phyloP scores from a whole-genome alignment of 92 coral and sea anemone genomes.

The Paragorgia papillata region DNA sequence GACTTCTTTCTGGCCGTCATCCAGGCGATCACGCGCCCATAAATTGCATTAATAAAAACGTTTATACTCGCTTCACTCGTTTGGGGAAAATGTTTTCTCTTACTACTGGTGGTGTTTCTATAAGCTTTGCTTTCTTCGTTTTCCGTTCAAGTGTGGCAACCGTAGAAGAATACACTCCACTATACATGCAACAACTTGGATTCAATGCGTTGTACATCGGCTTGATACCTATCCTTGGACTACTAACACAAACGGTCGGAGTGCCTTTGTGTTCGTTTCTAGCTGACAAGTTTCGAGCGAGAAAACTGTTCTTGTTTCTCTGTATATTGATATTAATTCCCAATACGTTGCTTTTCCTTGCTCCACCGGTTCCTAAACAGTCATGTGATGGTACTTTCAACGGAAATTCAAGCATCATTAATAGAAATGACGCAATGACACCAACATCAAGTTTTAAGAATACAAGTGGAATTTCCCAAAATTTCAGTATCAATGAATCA shows the following conservation, averaged over 20 bases:
- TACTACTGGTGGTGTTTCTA: slow-evolving; percentile 3
- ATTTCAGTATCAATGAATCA: too few species aligned
- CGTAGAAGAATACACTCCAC: not conserved
- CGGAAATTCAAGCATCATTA: too few species aligned
- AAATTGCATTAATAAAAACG: too few species aligned
- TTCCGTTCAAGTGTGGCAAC: slow-evolving; percentile 21
- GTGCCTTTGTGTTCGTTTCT: not conserved
- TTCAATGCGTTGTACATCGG: slow-evolving; percentile 1
- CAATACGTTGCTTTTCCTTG: slow-evolving; percentile 1
- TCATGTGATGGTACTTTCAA: not conserved
- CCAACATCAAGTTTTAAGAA: too few species aligned
- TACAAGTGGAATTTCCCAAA: too few species aligned
- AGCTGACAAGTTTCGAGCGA: slow-evolving; percentile 6
- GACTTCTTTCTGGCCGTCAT: too few species aligned
- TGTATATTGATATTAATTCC: not conserved
- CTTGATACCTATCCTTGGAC: slow-evolving; percentile 3
- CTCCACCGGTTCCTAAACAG: not conserved
- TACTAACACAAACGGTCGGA: not conserved
- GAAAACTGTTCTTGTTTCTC: not conserved
- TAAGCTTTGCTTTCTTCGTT: not conserved
- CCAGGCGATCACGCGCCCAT: too few species aligned
- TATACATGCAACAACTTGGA: slow-evolving; percentile 16
- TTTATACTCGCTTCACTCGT: too few species aligned
- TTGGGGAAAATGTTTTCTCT: slow-evolving; percentile 15
- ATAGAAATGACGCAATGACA: not conserved